These are phyloP conservation scores for Tigriopus japonicus DNA, from an alignment of 1,140 invertebrate species.

Conservation along the genomic window DNA sequence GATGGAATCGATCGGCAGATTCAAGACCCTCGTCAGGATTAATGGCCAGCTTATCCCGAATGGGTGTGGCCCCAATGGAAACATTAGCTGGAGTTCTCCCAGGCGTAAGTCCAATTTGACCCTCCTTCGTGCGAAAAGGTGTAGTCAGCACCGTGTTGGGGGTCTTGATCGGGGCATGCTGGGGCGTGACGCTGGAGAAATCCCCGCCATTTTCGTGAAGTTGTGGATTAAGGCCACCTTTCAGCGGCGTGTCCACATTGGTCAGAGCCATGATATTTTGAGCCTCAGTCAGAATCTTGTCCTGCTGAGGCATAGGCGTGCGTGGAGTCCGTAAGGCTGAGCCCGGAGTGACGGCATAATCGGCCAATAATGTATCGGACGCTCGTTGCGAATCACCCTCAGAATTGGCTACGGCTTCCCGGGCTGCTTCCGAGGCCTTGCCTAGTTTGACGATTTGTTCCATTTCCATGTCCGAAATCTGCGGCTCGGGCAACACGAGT, in stretches of 20 bases:
- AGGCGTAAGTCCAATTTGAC: conserved; percentile 16
- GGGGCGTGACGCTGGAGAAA: conserved; percentile 61
- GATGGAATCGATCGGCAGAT: neutral
- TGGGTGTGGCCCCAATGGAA: conserved; percentile 31
- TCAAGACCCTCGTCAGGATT: conserved; percentile 52
- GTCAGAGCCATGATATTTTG: conserved; percentile 96
- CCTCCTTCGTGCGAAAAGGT: conserved; percentile 53
- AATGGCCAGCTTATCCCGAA: conserved; percentile 86
- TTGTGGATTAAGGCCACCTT: conserved; percentile 83
- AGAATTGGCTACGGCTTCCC: conserved; percentile 74
- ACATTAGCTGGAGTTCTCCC: conserved; percentile 6
- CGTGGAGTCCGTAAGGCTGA: conserved; percentile 48
- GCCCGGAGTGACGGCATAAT: conserved; percentile 68
- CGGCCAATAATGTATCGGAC: conserved; percentile 68
- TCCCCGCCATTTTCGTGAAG: conserved; percentile 52
- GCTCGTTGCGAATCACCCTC: conserved; percentile 43
- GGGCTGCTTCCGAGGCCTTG: conserved; percentile 75
- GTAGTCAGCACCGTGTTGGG: conserved; percentile 88
- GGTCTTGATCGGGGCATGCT: conserved; percentile 49
- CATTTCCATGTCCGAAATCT: conserved; percentile 71
- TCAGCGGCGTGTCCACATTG: conserved; percentile 90
- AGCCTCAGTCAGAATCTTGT: conserved; percentile 61
- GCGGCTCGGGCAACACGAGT: conserved; percentile 82
- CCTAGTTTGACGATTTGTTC: conserved; percentile 93
- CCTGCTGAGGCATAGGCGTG: conserved; percentile 14